Conservation (phyloP, 2,113 vertebrate genomes). For the Bubo bubo region DNA sequence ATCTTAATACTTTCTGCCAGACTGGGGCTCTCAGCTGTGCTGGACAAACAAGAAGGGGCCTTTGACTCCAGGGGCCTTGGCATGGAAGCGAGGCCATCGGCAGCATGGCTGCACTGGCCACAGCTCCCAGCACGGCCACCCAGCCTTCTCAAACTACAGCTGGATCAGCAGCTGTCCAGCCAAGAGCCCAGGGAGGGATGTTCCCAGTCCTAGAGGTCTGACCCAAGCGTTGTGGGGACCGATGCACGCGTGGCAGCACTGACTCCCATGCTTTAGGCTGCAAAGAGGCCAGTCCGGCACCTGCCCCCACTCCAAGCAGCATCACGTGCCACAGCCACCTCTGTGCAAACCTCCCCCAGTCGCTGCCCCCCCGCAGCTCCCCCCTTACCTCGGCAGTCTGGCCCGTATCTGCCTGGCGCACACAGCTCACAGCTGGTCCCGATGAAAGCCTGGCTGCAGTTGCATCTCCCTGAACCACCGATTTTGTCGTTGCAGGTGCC, state of each 20-base stretch:
- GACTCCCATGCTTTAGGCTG: background rate
- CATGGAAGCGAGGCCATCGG: background rate
- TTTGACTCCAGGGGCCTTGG: fast-evolving
- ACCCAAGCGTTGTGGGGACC: fast-evolving
- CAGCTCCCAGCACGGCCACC: background rate
- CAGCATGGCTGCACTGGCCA: background rate
- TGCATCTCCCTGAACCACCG: conserved; percentile 78
- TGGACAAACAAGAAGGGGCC: background rate
- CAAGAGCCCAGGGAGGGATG: background rate
- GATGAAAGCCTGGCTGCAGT: conserved; percentile 78
- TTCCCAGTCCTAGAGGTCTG: background rate
- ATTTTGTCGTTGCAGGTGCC: conserved; percentile 82
- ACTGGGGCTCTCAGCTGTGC: background rate
- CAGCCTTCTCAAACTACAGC: background rate
- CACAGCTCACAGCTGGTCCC: conserved; percentile 88
- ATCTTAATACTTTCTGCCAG: background rate
- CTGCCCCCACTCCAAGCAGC: background rate
- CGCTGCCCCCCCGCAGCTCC: background rate
- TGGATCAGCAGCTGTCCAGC: background rate
- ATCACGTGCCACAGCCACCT: background rate
- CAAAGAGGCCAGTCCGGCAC: background rate
- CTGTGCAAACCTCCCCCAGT: fast-evolving
- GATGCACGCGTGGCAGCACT: fast-evolving
- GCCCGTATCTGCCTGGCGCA: conserved; percentile 73
- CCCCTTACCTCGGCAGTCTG: conserved; percentile 84